Evolutionary conservation across 1,140 invertebrate species (phyloP).

Genomic region (Halotydeus destructor): DNA sequence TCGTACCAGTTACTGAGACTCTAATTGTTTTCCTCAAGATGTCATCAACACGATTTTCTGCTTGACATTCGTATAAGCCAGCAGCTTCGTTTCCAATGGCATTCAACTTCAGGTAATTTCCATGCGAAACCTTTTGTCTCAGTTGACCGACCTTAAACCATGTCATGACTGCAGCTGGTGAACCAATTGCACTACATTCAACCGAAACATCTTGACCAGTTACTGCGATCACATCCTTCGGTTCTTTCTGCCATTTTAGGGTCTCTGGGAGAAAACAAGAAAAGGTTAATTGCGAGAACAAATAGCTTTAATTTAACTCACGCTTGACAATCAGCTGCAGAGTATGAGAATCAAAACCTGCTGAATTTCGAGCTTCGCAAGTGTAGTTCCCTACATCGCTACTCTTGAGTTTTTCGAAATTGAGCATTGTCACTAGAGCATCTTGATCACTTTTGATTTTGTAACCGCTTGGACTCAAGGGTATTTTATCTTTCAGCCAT

Average conservation of each 20-base stretch:
- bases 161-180: slow-evolving; percentile 13
- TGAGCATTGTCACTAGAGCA: too few relatives aligned
- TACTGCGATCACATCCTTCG: slow-evolving; percentile 6
- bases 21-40: slow-evolving; percentile 8
- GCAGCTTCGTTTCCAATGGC: too few relatives aligned
- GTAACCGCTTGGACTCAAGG: too few relatives aligned
- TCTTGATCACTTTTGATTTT: too few relatives aligned
- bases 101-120: too few relatives aligned
- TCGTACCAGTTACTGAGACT: slow-evolving; percentile 12
- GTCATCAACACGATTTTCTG: slow-evolving; percentile 11
- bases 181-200: slow-evolving; percentile 14
- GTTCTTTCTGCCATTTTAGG: slow-evolving; percentile 15
- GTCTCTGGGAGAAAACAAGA: neutral
- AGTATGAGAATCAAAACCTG: slow-evolving; percentile 4
- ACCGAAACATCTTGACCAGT: slow-evolving; percentile 9
- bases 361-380: slow-evolving; percentile 2
- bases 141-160: slow-evolving; percentile 15
- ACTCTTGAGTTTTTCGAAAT: neutral
- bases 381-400: slow-evolving; percentile 7
- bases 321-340: slow-evolving; percentile 4
- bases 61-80: slow-evolving; percentile 9
- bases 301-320: neutral
- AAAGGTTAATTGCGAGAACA: neutral
- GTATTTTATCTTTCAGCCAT: too few relatives aligned
- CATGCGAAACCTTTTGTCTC: too few relatives aligned